Evolutionary conservation across 1,140 invertebrate species (phyloP), one percentile per base, ranked within the genome.

Genomic region (Drosophila yakuba): DNA sequence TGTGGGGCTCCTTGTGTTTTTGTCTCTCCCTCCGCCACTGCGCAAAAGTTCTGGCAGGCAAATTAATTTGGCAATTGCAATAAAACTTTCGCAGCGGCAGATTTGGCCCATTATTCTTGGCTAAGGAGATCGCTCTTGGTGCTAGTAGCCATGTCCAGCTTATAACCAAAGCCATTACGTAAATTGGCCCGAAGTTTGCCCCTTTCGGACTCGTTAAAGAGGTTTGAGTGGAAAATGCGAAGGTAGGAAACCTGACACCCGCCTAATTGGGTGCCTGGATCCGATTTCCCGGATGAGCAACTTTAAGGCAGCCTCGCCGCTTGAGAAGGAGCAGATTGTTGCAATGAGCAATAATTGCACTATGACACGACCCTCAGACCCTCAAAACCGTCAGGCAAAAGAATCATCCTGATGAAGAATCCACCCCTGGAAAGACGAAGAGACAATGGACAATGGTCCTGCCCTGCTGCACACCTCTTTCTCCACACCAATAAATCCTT

Each of bases 401-500:
- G 5, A n/a, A n/a, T 28, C 12, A 1, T 51, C 28, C 15, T 17
- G 6, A 36, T 43, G 17, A 47, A 58, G 69, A 88, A 82, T 79
- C 84, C 75, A 83, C 82, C 82, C 82, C 66, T 72, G 79, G 76
- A 48, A 41, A 17, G 74, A 17, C 17, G 17, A 69, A 35, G 55
- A 62, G 81, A 81, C 82, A 85, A 85, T 86, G 78, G 68, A 54
- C 54, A 23, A 39, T 17, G 50, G 47, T n/a, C 17, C 17, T 17
- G 17, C 17, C 25, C 15, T 15, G 23, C 28, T 12, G 23, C 47
- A 12, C n/a, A 45, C n/a, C 47, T 17, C 17, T 7, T 3, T 3
- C 20, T 15, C 12, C 62, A 63, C 51, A 77, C 84, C 77, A 89
- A 88, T 88, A 88, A 88, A 88, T 88, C 83, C 84, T 83, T 88